Percentiles rank a stretch among this genome's conserved stretches.
Conservation (phyloP, 2,113 vertebrate genomes). For the Theristicus caerulescens region DNA sequence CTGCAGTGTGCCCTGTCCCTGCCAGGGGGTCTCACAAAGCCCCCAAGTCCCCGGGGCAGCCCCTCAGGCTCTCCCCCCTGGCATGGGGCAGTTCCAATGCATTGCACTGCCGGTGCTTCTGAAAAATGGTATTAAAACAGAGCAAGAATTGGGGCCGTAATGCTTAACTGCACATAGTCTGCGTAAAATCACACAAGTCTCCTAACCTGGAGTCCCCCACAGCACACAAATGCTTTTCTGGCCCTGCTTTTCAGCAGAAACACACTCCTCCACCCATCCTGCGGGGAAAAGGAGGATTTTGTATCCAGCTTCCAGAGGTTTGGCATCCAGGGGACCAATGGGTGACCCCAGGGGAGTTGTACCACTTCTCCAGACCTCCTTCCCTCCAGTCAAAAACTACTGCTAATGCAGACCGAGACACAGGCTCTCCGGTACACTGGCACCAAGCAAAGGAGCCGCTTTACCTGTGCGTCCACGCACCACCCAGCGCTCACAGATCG, state of each 20-base stretch:
- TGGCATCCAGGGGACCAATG: fast-evolving
- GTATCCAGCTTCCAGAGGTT: not conserved
- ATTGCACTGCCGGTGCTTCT: not conserved
- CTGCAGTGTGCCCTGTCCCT: not conserved
- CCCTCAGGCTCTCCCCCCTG: not conserved
- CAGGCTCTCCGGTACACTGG: fast-evolving
- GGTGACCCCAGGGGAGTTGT: not conserved
- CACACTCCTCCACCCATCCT: not conserved
- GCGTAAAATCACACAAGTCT: not conserved
- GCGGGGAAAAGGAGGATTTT: not conserved
- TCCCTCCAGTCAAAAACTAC: not conserved
- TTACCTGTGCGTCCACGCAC: not conserved
- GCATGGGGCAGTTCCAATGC: fast-evolving
- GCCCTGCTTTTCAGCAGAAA: not conserved
- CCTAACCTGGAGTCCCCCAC: not conserved
- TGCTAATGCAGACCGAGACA: not conserved
- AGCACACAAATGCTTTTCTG: not conserved
- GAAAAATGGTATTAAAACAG: not conserved
- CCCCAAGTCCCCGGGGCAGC: not conserved
- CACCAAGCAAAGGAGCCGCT: not conserved
- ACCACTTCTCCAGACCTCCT: not conserved
- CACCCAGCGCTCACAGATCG: fast-evolving
- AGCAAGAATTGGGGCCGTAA: not conserved
- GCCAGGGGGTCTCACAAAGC: not conserved
- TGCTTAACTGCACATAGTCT: not conserved